Evolutionary conservation across 2,888 invertebrate genomes (phyloP), one percentile per base, ranked within the genome.

Genomic region (Octodonta nipae): DNA sequence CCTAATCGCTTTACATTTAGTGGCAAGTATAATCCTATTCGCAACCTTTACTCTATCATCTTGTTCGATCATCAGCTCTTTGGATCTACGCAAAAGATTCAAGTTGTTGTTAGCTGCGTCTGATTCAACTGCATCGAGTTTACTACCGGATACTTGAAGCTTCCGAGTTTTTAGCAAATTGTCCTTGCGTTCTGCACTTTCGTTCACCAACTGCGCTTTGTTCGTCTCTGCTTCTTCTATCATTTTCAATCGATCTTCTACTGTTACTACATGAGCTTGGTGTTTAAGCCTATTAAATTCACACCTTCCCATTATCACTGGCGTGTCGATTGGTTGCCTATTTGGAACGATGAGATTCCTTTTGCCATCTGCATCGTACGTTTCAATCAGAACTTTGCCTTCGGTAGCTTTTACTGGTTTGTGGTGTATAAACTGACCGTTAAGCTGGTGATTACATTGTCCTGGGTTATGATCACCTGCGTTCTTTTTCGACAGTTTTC

Each of bases 1-100:
- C 11, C 87, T 65, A 28, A 88, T 82, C 0, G 85, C 82, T 50
- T 83, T 75, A 45, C 86, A 87, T 57, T 88, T 87, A 12, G 83
- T 81, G 10, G 81, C 81, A 7, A 87, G 61, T 47, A 88, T 83
- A 40, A 87, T 67, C 35, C 75, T 72, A 58, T 85, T 87, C 40
- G 82, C 80, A 13, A 64, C 69, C 58, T 76, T 81, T 45, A 69
- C 77, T 66, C 70, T 75, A 52, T 68, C 81, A 50, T 67, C 75
- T 49, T 73, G 67, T 43, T 73, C 73, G 35, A 68, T 61, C 31
- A 63, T 59, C 25, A 73, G 46, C 37, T 69, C 64, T 28, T 62
- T 53, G 1, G 72, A 71, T 39, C 71, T 56, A 36, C 66, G 60
- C 3, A 72, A 49, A 1, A 71, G 47, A 36, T 68, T 62, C 39